These are phyloP conservation scores for Linnaemya tessellans DNA, from an alignment of 2,888 invertebrate genomes.

Conservation along the genomic window DNA sequence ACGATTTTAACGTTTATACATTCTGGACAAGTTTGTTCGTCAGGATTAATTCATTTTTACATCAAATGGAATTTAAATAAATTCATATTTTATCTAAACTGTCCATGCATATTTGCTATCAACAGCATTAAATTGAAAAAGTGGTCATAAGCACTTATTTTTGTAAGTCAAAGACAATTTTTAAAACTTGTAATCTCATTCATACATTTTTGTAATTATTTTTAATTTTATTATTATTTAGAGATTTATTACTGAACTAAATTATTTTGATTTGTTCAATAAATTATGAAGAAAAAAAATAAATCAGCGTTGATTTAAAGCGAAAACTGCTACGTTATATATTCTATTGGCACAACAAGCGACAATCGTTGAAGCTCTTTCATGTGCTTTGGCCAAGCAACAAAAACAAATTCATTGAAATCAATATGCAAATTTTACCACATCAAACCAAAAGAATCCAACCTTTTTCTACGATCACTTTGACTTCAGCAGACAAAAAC, in stretches of 20 bases:
- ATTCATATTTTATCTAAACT: too few species aligned
- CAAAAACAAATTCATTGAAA: background rate
- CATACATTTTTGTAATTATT: too few species aligned
- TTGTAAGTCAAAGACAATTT: too few species aligned
- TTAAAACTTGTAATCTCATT: too few species aligned
- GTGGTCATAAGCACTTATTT: too few species aligned
- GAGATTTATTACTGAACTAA: background rate
- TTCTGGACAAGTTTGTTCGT: too few species aligned
- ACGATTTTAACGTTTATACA: too few species aligned
- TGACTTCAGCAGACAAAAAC: background rate
- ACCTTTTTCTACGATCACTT: conserved; percentile 22
- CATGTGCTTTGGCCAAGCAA: background rate
- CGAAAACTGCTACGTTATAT: background rate
- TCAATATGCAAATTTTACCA: background rate
- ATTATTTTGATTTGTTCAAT: background rate
- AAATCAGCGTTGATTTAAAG: background rate
- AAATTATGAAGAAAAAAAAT: background rate
- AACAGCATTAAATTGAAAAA: too few species aligned
- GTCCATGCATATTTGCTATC: too few species aligned
- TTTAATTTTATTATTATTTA: background rate
- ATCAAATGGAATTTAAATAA: too few species aligned
- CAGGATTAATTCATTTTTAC: too few species aligned
- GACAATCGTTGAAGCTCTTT: background rate
- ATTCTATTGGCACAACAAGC: background rate
- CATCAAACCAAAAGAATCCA: background rate